Base-by-base conservation (phyloP, 1,140 invertebrate genomes). In the Notospermus geniculatus region DNA sequence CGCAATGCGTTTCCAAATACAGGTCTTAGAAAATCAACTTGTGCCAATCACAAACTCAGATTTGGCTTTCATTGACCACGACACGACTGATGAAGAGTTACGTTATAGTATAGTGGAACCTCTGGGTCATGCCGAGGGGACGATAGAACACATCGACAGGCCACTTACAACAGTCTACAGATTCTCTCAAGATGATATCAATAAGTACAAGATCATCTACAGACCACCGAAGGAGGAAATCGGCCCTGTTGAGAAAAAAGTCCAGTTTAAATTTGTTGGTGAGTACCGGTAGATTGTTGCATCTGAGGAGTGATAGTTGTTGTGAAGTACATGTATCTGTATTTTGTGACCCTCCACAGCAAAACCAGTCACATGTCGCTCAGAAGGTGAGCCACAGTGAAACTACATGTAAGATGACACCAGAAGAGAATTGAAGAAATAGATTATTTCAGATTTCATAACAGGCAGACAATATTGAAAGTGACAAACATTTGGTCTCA, bases 21-120 rank as follows among this genome's bases (percentile, higher is more conserved):
- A 76, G 74, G 70, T 76, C 7, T 61, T 73, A 32, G 74, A 76
- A 43, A 74, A 74, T 63, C 69, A 76, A 46, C 64, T 76, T 55
- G 70, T 71, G 7, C 65, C 70, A 2, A 52, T 76, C 23, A 71
- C 66, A 13, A 64, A 55, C 27, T 57, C 60, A 17, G 46, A 71
- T 45, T 46, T 76, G 17, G 60, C 70, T 9, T 69, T 63, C 45
- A 36, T 56, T 17, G 69, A 72, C 36, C 25, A 28, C 5, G 70
- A 68, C 61, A 69, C 70, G 0, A 29, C 23, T 15, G 58, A 64
- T 43, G 19, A 19, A n/a, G 69, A 73, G 23, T 63, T 73, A 4
- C 29, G 69, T 4, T 76, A 75, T 61, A 62, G 54, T 9, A 67
- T 76, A 22, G 70, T 65, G 19, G 62, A 58, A 28, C 60, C 64